Evolutionary conservation across 2,888 invertebrate species (phyloP).

Genomic region (Sepiola atlantica): DNA sequence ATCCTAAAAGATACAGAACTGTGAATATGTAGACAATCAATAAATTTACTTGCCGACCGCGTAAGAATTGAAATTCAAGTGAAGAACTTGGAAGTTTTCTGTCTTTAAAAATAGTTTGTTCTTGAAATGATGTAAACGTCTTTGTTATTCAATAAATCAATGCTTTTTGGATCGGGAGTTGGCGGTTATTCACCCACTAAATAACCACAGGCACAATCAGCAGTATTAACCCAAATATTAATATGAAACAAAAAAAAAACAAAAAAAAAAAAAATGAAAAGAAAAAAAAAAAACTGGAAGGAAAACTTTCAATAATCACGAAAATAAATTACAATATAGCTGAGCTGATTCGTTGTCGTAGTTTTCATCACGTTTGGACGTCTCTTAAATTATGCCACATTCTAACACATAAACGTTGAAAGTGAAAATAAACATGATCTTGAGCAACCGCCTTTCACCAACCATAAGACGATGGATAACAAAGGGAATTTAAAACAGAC

Average conservation of each 20-base stretch:
- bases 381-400: background rate
- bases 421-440: background rate
- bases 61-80: background rate
- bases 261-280: too few species aligned
- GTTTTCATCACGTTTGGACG: background rate
- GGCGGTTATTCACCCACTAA: conserved; percentile 23
- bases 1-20: background rate
- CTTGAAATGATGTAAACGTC: conserved; percentile 32
- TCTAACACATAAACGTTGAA: background rate
- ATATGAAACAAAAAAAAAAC: too few species aligned
- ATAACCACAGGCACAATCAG: conserved; percentile 19
- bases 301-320: background rate
- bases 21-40: conserved; percentile 32
- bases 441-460: background rate
- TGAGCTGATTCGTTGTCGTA: background rate
- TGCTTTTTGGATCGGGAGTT: background rate
- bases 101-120: conserved; percentile 32
- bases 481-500: background rate
- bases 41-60: background rate
- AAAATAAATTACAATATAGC: background rate
- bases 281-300: background rate
- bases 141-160: conserved; percentile 32
- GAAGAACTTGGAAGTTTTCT: conserved; percentile 14
- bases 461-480: background rate
- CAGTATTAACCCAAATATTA: conserved; percentile 11